Evolutionary conservation across 92 coral and sea anemone species (phyloP), one percentile per base, ranked within the genome.

Genomic region (Nematostella vectensis): DNA sequence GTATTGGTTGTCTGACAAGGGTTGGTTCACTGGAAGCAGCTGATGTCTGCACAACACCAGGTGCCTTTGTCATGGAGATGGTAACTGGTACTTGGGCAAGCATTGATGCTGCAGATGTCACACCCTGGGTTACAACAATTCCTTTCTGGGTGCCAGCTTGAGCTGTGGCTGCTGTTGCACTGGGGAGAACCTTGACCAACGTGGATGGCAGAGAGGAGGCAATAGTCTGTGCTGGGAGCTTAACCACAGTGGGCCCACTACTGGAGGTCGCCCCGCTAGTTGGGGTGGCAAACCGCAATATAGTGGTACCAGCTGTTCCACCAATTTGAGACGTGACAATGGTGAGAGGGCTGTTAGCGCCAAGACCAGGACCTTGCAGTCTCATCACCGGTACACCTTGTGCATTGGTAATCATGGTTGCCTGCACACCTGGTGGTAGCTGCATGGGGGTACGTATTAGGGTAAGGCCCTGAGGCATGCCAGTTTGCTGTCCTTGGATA

Each of bases 371-470:
- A 1, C 88, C 95, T 31, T 93, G 93, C 25, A 93, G 88, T 56
- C 89, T 82, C 86, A 93, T 83, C 4, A 93, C 87, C 29, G 96
- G 95, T 13, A 87, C 70, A 29, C 96, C 99, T 54, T 93, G 96
- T 2, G 99, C 86, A 44, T 87, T 93, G 16, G 96, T 84, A 27
- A 84, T 83, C 87, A 87, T 79, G 29, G 89, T 87, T 12, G 96
- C 99, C 51, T 93, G 99, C 25, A 89, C 83, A 45, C 93, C 87
- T 57, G 89, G 95, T 1, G 96, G 87, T 12, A 88, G 69, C 61
- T 74, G 94, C 58, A 78, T 78, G 30, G 96, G 85, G 30, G 96
- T 73, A 30, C 99, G 74, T 4, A 93, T 55, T 31, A 93, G 60
- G 11, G 95, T 74, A 29, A 93, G 75, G 20, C 91, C 96, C 71